These are phyloP conservation scores for Coelogynopora nodosa DNA, from an alignment of 2,888 invertebrate species.

Conservation along the genomic window DNA sequence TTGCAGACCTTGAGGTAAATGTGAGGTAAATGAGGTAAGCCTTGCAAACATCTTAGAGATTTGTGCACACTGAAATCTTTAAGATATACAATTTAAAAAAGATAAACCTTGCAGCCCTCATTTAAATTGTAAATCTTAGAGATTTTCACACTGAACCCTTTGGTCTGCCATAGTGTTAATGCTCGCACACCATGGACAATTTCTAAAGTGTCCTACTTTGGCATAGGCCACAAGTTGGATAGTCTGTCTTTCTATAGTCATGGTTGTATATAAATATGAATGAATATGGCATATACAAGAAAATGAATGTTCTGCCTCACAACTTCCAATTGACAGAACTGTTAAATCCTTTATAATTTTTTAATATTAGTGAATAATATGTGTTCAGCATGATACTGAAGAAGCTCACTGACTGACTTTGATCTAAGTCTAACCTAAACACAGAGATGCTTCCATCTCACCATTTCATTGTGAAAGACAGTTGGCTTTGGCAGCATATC, in stretches of 20 bases:
- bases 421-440: neutral
- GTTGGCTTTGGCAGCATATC: neutral
- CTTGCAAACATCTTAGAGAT: too few species aligned
- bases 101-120: too few species aligned
- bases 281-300: neutral
- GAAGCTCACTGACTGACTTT: neutral
- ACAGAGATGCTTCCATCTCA: neutral
- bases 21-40: too few species aligned
- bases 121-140: too few species aligned
- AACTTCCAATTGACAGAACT: neutral
- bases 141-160: too few species aligned
- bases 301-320: neutral
- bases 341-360: neutral
- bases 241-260: neutral
- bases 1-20: too few species aligned
- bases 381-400: neutral
- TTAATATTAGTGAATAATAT: neutral
- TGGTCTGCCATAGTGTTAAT: too few species aligned
- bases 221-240: neutral
- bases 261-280: neutral
- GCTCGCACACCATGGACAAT: too few species aligned
- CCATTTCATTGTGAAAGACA: neutral
- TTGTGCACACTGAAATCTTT: too few species aligned
- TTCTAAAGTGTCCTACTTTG: neutral
- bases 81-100: too few species aligned